phyloP scores from a whole-genome alignment of 2,888 invertebrate species.

The Boloria euphrosyne region DNA sequence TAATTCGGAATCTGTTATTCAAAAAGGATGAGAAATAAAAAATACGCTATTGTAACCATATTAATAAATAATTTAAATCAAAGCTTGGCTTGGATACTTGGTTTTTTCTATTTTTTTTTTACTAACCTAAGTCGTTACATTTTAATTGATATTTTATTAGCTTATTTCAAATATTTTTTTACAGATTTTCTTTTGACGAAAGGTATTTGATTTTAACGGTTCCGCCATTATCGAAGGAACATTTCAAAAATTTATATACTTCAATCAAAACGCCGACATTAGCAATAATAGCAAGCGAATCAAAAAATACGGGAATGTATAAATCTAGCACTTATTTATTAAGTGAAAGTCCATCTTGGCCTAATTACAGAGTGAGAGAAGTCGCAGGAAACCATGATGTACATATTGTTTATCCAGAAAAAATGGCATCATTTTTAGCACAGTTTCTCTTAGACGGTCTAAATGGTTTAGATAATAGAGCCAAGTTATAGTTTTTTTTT shows the following conservation, averaged over 20 bases:
- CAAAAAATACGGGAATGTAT: constrained; percentile 48
- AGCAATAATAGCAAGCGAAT: constrained; percentile 50
- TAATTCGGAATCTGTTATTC: no score
- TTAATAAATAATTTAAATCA: no score
- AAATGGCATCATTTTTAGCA: constrained; percentile 63
- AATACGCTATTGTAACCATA: no score
- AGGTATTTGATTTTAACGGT: constrained; percentile 65
- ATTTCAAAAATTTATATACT: constrained; percentile 58
- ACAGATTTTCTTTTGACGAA: constrained; percentile 80
- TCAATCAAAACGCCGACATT: constrained; percentile 53
- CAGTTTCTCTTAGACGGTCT: constrained; percentile 64
- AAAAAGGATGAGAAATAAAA: no score
- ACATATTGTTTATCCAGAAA: constrained; percentile 80
- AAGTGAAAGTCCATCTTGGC: constrained; percentile 52
- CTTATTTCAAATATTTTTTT: background rate
- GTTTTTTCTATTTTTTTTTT: background rate
- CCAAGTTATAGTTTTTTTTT: background rate
- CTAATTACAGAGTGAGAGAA: constrained; percentile 53
- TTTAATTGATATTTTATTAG: no score
- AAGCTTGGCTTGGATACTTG: no score
- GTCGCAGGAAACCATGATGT: constrained; percentile 83
- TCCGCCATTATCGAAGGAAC: constrained; percentile 59
- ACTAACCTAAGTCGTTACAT: no score
- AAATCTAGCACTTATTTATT: constrained; percentile 52
- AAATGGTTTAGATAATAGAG: constrained; percentile 40